Base-by-base conservation (phyloP, 2,888 invertebrate genomes). In the Chesias legatella region DNA sequence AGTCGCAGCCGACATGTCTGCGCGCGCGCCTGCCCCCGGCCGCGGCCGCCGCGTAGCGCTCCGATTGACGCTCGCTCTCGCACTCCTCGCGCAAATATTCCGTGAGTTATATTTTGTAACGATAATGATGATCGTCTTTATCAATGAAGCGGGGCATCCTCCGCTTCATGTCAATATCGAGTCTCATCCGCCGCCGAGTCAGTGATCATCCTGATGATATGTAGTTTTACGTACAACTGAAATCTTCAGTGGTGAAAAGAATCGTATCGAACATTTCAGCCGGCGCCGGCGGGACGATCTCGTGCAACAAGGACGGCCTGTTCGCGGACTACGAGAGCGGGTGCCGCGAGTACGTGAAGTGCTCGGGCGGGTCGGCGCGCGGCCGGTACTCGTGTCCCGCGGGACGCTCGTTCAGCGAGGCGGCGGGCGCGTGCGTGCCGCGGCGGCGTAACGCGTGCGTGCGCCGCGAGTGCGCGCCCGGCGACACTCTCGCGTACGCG, bases 1-100 rank as follows among this genome's bases (percentile, higher is more conserved):
- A 82, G 76, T 82, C 76, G 76, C 75, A 69, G 71, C 70, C 79
- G 78, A 75, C 66, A 84, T 84, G 84, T 73, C 75, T 73, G 79
- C 81, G 79, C 72, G 77, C 59, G 73, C 79, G 76, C 79, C 60
- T 57, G 76, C 43, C 44, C 52, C 35, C 53, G 51, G 53, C 57
- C 53, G 9, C 49, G 51, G 63, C 52, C 52, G 58, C 44, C n/a
- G n/a, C n/a, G n/a, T n/a, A n/a, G 39, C 39, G 44, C 56, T 17
- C 13, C 13, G 13, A 5, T 43, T 60, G 33, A 39, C 53, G 32
- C 41, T 67, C 54, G 44, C 49, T 20, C 38, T 52, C 35, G 40
- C 53, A 22, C 34, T 48, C 33, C 48, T 53, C 55, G 54, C 57
- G 54, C 56, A 64, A 47, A 56, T 68, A 55, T 59, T 58, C 55